A percentile compares a stretch with the other conserved stretches of the same genome.
Conservation (phyloP, 2,888 invertebrate species). For the Macaria liturata region DNA sequence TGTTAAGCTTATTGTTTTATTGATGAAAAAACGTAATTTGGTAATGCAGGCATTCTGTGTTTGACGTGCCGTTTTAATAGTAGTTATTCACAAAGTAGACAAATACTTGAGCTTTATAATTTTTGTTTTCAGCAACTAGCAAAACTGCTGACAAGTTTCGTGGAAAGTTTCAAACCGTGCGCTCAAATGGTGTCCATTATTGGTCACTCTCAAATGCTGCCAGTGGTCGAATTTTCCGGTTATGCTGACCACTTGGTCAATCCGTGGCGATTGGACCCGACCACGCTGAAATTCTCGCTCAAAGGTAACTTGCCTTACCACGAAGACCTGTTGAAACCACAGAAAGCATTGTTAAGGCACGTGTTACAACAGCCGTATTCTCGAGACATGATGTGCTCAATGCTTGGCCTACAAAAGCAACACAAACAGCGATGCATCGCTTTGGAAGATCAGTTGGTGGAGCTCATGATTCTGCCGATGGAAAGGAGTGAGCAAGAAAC, state of each 20-base stretch:
- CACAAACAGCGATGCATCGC: slow-evolving; percentile 94
- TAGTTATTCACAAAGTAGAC: no score
- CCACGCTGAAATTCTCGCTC: slow-evolving; percentile 86
- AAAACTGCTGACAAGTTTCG: slow-evolving; percentile 92
- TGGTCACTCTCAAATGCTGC: slow-evolving; percentile 94
- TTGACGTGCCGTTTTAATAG: no score
- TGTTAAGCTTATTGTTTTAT: no score
- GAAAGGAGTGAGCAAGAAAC: slow-evolving; percentile 91
- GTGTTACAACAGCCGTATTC: slow-evolving; percentile 98
- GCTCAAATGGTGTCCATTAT: slow-evolving; percentile 98
- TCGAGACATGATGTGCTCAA: slow-evolving; percentile 97
- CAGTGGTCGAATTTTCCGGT: slow-evolving; percentile 96
- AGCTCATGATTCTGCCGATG: slow-evolving; percentile 95
- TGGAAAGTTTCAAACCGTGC: slow-evolving; percentile 95
- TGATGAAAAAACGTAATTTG: no score
- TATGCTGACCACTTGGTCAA: slow-evolving; percentile 95
- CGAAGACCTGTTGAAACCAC: slow-evolving; percentile 93
- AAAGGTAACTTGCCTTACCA: slow-evolving; percentile 93
- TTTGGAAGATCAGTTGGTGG: slow-evolving; percentile 96
- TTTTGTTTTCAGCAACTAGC: slow-evolving; percentile 88
- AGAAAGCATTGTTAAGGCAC: slow-evolving; percentile 93
- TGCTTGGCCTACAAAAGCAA: slow-evolving; percentile 97
- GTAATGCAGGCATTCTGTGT: no score
- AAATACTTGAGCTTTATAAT: no score
- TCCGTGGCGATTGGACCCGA: slow-evolving; percentile 96